These are phyloP conservation scores for Egretta garzetta DNA, from an alignment of 2,113 vertebrate genomes.

Conservation along the genomic window DNA sequence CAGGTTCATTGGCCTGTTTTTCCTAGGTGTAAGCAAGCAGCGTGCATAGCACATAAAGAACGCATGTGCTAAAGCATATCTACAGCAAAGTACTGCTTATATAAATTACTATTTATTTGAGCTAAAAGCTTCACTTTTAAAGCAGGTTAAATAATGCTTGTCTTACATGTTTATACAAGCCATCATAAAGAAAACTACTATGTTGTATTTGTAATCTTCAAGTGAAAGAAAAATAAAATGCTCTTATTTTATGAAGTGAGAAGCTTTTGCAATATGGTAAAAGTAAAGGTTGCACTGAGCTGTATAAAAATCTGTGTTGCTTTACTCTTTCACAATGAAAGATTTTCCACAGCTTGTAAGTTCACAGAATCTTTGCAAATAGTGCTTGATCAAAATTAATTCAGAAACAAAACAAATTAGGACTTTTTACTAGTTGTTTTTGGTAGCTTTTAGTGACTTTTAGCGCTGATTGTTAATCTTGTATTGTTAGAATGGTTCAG, in stretches of 20 bases:
- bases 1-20: neutral
- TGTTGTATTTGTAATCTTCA: neutral
- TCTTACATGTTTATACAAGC: neutral
- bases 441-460: neutral
- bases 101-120: neutral
- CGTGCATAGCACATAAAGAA: too few relatives aligned
- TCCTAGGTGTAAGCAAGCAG: neutral
- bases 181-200: neutral
- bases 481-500: neutral
- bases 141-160: neutral
- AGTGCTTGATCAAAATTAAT: neutral
- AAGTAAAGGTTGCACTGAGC: neutral
- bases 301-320: neutral
- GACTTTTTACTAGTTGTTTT: neutral
- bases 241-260: neutral
- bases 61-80: neutral
- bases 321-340: neutral
- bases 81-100: neutral
- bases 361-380: neutral
- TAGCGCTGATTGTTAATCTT: neutral
- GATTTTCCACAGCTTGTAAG: neutral
- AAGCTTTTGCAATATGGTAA: neutral
- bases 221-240: neutral
- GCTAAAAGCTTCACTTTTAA: neutral
- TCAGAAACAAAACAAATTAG: neutral